These are phyloP conservation scores for Parambassis ranga DNA, from an alignment of 2,797 vertebrate genomes.

Conservation along the genomic window DNA sequence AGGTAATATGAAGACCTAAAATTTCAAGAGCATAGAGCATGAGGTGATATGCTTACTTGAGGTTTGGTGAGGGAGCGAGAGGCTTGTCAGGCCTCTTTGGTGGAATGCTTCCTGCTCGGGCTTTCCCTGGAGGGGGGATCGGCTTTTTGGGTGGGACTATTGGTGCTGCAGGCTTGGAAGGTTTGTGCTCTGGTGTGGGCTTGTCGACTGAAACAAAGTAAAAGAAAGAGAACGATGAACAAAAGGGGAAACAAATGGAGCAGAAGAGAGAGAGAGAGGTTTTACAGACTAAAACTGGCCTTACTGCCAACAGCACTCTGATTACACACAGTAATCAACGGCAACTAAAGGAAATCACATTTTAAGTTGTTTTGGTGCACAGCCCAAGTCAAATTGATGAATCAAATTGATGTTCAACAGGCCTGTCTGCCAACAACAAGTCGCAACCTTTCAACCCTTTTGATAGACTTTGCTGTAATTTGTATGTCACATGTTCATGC, in stretches of 20 bases:
- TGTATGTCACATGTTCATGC: too few relatives aligned
- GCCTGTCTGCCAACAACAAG: too few relatives aligned
- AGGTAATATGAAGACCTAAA: too few relatives aligned
- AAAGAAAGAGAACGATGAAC: neutral
- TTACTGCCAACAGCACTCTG: neutral
- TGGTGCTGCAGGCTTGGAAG: conserved; percentile 88
- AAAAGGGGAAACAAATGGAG: neutral
- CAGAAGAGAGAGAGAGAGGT: neutral
- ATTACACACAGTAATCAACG: neutral
- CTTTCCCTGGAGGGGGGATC: conserved; percentile 85
- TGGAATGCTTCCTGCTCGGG: conserved; percentile 75
- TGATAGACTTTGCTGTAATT: too few relatives aligned
- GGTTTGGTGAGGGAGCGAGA: conserved; percentile 74
- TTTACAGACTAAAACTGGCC: neutral
- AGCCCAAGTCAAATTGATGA: too few relatives aligned
- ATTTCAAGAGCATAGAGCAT: too few relatives aligned
- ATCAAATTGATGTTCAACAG: neutral
- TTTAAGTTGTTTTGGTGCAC: neutral
- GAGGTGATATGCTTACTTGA: conserved; percentile 64
- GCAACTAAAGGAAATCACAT: neutral
- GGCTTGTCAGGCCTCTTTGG: conserved; percentile 92
- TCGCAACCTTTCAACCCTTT: too few relatives aligned
- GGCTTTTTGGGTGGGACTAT: conserved; percentile 94
- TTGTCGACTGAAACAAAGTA: conserved; percentile 83
- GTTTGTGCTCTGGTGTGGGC: conserved; percentile 81